These are phyloP conservation scores for Drosophila littoralis DNA, from an alignment of 1,140 invertebrate genomes.

Conservation along the genomic window DNA sequence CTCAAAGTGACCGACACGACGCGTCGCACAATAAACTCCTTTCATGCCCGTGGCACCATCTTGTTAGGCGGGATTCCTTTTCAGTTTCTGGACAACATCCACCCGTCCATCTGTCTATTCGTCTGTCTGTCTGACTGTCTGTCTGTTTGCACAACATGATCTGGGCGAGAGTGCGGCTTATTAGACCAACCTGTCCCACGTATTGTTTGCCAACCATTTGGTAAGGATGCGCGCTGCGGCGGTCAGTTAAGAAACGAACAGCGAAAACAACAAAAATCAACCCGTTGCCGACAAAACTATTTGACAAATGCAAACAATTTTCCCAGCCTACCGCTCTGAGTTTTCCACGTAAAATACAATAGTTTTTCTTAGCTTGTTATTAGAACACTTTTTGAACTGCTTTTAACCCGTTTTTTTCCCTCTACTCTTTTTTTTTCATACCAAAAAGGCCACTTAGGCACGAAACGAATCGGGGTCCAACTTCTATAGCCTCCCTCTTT, in stretches of 20 bases:
- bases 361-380: constrained; percentile 68
- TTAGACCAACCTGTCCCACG: constrained; percentile 61
- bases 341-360: constrained; percentile 64
- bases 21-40: constrained; percentile 78
- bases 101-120: constrained; percentile 5
- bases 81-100: constrained; percentile 15
- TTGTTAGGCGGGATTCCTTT: constrained; percentile 72
- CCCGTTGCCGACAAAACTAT: constrained; percentile 64
- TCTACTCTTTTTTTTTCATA: neutral
- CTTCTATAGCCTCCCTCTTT: neutral
- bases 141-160: constrained; percentile 75
- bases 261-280: constrained; percentile 35
- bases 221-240: constrained; percentile 58
- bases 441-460: constrained; percentile 79
- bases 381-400: constrained; percentile 73
- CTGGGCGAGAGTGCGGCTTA: constrained; percentile 71
- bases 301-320: constrained; percentile 82
- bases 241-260: constrained; percentile 27
- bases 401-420: constrained; percentile 37
- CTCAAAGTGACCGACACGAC: constrained; percentile 77
- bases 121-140: constrained; percentile 37
- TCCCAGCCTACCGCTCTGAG: constrained; percentile 18
- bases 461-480: constrained; percentile 58
- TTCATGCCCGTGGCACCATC: constrained; percentile 63
- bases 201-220: constrained; percentile 77